Percentiles rank a stretch among this genome's conserved stretches.
These are phyloP conservation scores for Chiloscyllium punctatum DNA, from an alignment of 2,797 vertebrate species.

Conservation along the genomic window DNA sequence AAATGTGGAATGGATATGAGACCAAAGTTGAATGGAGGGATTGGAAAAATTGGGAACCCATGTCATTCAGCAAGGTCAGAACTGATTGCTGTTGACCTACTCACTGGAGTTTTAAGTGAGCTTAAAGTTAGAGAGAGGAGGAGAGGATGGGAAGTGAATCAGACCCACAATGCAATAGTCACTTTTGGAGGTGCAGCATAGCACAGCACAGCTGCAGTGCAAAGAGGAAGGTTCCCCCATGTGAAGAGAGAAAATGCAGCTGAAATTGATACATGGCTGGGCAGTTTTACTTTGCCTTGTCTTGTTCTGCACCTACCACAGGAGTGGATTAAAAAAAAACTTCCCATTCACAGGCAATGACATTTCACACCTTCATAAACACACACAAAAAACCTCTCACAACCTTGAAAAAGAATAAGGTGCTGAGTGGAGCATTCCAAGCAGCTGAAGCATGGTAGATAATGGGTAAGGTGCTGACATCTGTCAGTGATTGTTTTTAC, in stretches of 20 bases:
- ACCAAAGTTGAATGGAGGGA: background rate
- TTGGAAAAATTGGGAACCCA: background rate
- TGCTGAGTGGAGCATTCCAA: background rate
- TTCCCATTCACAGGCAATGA: background rate
- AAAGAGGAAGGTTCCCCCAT: background rate
- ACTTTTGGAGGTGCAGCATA: background rate
- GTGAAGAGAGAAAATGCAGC: background rate
- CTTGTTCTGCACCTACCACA: background rate
- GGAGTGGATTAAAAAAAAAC: too few relatives aligned
- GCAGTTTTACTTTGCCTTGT: background rate
- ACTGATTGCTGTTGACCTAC: background rate
- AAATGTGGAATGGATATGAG: background rate
- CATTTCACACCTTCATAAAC: slow-evolving; percentile 2
- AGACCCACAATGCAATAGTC: background rate
- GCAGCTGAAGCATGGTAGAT: background rate
- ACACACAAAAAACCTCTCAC: background rate
- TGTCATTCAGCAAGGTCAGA: background rate
- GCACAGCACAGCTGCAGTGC: too few relatives aligned
- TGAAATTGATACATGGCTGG: background rate
- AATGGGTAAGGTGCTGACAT: background rate
- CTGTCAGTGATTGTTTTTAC: background rate
- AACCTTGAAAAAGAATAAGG: background rate
- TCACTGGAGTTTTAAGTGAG: background rate
- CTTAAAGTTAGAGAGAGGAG: background rate
- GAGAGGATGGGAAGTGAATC: background rate